Evolutionary conservation across 2,888 invertebrate genomes (phyloP).

Genomic region (Torymus texanus): DNA sequence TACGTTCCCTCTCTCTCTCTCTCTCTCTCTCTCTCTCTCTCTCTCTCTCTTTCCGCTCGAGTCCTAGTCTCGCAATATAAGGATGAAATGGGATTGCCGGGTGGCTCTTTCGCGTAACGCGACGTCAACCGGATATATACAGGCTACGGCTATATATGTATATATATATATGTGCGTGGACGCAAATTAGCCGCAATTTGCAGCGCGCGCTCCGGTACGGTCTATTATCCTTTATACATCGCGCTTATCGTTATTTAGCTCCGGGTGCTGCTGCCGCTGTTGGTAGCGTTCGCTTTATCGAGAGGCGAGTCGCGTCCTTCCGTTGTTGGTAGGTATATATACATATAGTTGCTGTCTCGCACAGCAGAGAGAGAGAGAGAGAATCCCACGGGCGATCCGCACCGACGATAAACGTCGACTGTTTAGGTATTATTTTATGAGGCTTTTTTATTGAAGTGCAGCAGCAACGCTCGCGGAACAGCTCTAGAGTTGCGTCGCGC

Average conservation of each 20-base stretch:
- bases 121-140: constrained; percentile 23
- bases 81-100: constrained; percentile 20
- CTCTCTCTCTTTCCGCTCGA: too few relatives aligned
- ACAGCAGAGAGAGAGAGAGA: not conserved
- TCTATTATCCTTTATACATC: constrained; percentile 28
- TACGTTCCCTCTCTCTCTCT: too few relatives aligned
- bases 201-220: not conserved
- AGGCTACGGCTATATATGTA: too few relatives aligned
- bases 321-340: not conserved
- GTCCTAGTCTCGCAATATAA: not conserved
- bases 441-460: not conserved
- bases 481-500: too few relatives aligned
- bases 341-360: too few relatives aligned
- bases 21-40: too few relatives aligned
- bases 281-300: too few relatives aligned
- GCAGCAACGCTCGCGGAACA: too few relatives aligned
- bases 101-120: constrained; percentile 7
- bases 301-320: too few relatives aligned
- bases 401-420: not conserved
- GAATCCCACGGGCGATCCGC: not conserved
- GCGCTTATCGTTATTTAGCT: not conserved
- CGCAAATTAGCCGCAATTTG: constrained; percentile 43
- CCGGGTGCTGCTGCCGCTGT: not conserved
- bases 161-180: not conserved
- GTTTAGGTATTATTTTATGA: not conserved